Evolutionary conservation across 2,797 vertebrate genomes (phyloP), one percentile per base, ranked within the genome.

Genomic region (Telmatherina bonti): DNA sequence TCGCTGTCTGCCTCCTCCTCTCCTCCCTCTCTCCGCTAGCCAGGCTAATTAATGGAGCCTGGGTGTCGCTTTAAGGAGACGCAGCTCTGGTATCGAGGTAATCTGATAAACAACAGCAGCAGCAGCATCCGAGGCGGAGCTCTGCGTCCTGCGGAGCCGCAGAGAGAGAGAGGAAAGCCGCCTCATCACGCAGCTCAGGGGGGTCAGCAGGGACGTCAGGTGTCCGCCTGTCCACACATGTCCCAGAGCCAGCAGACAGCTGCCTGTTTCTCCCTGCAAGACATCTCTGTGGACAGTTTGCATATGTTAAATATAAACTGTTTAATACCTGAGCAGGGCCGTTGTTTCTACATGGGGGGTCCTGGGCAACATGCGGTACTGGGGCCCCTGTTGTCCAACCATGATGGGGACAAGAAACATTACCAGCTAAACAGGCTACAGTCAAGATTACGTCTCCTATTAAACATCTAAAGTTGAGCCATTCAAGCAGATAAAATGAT

Each of bases 11-110:
- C 47, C 47, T 36, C 66, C 70, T 57, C 68, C 36, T 35, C 33
- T 55, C 61, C 74, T 58, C 12, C 18, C 6, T 2, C 7, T 22
- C 9, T 7, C 26, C 29, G 1, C 16, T 18, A 2, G 22, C 7
- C 67, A 68, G 87, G 87, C 89, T 89, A 84, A 91, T 92, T 92
- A 93, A 91, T 90, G 74, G 89, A 90, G 62, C 38, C 66, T 54
- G 59, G 35, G 68, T 74, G 88, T 89, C 82, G 83, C 89, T 91
- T 92, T 88, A 92, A 92, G 89, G 85, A 88, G 87, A 91, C 78
- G 67, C 77, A 72, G 70, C 70, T 66, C 85, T 64, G 20, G 64
- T 76, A 45, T 79, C 41, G 68, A 41, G 45, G 74, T 69, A 81
- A 87, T 81, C 76, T 79, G 79, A 88, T 84, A 63, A 81, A 75